Conservation (phyloP, 2,113 vertebrate species). For the Plestiodon gilberti region DNA sequence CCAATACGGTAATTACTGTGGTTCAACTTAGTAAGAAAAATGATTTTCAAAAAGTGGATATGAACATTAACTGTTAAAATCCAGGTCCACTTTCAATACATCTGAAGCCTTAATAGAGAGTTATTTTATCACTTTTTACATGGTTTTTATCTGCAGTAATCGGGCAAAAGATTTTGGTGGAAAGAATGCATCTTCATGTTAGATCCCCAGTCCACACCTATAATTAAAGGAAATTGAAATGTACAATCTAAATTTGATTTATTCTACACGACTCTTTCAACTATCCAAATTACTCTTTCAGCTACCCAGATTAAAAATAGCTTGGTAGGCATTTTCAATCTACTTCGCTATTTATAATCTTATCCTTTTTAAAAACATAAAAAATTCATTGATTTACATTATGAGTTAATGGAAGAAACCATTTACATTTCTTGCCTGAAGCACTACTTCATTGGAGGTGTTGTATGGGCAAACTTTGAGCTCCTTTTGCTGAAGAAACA, state of each 20-base stretch:
- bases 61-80: neutral
- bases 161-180: neutral
- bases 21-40: neutral
- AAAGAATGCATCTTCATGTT: neutral
- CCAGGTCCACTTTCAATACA: neutral
- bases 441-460: neutral
- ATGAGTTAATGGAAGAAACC: conserved; percentile 19
- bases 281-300: neutral
- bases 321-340: conserved; percentile 17
- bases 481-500: neutral
- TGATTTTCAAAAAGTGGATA: neutral
- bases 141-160: neutral
- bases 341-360: conserved; percentile 18
- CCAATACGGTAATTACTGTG: too few relatives aligned
- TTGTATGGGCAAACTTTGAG: neutral
- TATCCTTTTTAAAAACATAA: conserved; percentile 12
- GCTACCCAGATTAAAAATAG: conserved; percentile 26
- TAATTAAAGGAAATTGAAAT: neutral
- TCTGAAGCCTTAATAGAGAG: neutral
- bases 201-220: neutral
- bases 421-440: conserved; percentile 17
- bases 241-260: neutral
- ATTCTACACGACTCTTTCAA: neutral
- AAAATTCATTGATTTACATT: conserved; percentile 29
- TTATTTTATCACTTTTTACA: neutral